Evolutionary conservation across 2,888 invertebrate species (phyloP).

Genomic region (Steinernema scapterisci): DNA sequence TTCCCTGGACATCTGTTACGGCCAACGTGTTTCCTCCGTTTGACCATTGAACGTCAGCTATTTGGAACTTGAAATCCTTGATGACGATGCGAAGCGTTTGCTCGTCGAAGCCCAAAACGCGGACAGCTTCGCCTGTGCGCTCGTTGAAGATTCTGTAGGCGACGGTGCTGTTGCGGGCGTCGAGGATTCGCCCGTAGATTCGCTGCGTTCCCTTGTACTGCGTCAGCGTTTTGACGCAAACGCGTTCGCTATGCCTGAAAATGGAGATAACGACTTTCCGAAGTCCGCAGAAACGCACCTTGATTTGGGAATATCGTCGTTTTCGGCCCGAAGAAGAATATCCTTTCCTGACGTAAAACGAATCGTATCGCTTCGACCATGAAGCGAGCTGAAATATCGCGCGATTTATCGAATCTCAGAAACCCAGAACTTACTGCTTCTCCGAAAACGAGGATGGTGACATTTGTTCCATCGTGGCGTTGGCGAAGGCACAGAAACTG

Average conservation of each 20-base stretch:
- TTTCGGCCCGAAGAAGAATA: slow-evolving; percentile 6
- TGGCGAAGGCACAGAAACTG: neutral
- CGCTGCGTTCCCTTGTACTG: slow-evolving; percentile 5
- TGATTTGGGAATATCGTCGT: slow-evolving; percentile 15
- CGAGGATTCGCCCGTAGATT: slow-evolving; percentile 13
- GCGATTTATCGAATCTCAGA: neutral
- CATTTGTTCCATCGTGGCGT: slow-evolving; percentile 13
- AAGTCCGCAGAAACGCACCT: neutral
- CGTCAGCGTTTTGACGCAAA: neutral
- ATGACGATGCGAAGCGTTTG: slow-evolving; percentile 52
- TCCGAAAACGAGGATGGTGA: slow-evolving; percentile 8
- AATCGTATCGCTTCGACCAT: neutral
- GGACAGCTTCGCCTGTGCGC: slow-evolving; percentile 28
- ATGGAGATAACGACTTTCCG: no score
- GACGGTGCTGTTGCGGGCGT: neutral
- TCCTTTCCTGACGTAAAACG: neutral
- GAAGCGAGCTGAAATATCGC: neutral
- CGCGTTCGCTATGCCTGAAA: neutral
- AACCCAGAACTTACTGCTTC: neutral
- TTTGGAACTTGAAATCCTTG: slow-evolving; percentile 54
- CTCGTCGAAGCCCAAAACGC: slow-evolving; percentile 45
- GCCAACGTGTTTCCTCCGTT: slow-evolving; percentile 56
- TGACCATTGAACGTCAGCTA: slow-evolving; percentile 60
- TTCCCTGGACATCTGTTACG: slow-evolving; percentile 55
- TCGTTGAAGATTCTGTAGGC: slow-evolving; percentile 13